These are phyloP conservation scores for Heterochromis multidens DNA, from an alignment of 2,113 vertebrate species.

Conservation along the genomic window DNA sequence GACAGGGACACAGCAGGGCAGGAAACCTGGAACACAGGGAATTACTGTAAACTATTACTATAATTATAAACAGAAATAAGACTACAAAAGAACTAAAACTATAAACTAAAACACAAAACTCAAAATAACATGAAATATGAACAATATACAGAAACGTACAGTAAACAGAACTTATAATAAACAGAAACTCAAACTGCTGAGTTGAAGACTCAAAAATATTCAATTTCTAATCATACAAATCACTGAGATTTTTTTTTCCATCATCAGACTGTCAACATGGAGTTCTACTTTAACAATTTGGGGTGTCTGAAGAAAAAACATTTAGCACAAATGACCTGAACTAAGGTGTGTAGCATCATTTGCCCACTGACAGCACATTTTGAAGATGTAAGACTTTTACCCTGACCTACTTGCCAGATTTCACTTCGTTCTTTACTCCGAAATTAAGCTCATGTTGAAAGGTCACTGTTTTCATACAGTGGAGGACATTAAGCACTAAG, in stretches of 20 bases:
- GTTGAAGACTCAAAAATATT: not conserved
- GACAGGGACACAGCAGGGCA: accelerated
- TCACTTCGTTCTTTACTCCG: not conserved
- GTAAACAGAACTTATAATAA: not conserved
- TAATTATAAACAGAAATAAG: not conserved
- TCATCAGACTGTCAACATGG: too few relatives aligned
- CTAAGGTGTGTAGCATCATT: not conserved
- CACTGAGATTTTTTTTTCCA: not conserved
- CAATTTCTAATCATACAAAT: accelerated
- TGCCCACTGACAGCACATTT: not conserved
- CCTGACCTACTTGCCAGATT: not conserved
- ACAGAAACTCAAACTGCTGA: not conserved
- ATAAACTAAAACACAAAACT: accelerated
- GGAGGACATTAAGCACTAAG: not conserved
- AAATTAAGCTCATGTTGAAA: not conserved
- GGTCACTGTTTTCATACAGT: not conserved
- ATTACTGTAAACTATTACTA: not conserved
- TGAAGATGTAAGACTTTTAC: not conserved
- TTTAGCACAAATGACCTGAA: not conserved
- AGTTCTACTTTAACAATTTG: not conserved
- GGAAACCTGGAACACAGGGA: not conserved
- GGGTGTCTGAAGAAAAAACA: not conserved
- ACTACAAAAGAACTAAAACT: not conserved
- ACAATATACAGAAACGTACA: not conserved
- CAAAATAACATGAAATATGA: not conserved